These are phyloP conservation scores for Urophycis tenuis DNA, from an alignment of 2,797 vertebrate species.

Conservation along the genomic window DNA sequence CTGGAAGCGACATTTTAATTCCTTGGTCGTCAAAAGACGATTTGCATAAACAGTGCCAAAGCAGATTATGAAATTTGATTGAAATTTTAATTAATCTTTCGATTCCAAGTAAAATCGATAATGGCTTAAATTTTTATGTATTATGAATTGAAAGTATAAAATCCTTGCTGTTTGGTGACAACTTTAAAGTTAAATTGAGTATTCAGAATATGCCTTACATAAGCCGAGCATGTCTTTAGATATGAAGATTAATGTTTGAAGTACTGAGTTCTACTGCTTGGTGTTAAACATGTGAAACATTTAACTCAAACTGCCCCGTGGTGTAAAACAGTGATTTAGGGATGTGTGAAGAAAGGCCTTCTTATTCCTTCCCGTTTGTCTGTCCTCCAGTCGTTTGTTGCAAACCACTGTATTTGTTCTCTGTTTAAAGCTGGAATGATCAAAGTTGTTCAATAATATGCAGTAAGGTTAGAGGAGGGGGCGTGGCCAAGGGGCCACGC, in stretches of 20 bases:
- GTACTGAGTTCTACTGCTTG: constrained; percentile 11
- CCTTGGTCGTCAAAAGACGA: background rate
- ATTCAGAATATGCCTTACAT: constrained; percentile 54
- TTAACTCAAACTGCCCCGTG: background rate
- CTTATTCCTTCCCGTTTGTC: background rate
- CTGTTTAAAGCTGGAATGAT: constrained; percentile 43
- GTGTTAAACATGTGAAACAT: constrained; percentile 32
- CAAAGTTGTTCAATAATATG: constrained; percentile 57
- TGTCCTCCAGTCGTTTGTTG: background rate
- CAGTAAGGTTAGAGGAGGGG: constrained; percentile 52
- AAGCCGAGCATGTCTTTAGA: background rate
- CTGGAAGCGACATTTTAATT: background rate
- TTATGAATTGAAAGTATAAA: background rate
- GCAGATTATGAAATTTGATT: constrained; percentile 20
- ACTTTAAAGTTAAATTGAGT: constrained; percentile 19
- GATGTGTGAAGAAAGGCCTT: background rate
- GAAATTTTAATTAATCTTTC: background rate
- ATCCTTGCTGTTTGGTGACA: background rate
- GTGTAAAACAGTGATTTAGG: background rate
- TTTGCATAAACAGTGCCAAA: constrained; percentile 3
- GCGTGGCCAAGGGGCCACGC: constrained; percentile 47
- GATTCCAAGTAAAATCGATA: background rate
- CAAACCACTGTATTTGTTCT: constrained; percentile 13
- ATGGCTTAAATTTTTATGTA: background rate
- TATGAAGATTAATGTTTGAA: constrained; percentile 24